Percentiles rank a stretch among this genome's conserved stretches.
These are phyloP conservation scores for Dendrolimus kikuchii DNA, from an alignment of 1,140 invertebrate species.

Conservation along the genomic window DNA sequence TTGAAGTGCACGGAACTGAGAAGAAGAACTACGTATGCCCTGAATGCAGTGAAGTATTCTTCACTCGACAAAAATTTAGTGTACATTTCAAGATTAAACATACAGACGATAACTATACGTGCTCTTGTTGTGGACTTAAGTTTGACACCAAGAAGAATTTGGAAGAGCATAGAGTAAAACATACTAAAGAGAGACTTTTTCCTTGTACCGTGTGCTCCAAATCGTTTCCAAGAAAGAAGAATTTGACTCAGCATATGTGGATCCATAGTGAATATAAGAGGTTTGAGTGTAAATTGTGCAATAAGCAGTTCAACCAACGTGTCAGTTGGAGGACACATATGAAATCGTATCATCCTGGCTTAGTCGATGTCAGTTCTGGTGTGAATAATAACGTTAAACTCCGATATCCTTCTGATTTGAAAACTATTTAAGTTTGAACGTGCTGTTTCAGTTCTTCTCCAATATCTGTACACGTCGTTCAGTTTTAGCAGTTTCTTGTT, in stretches of 20 bases:
- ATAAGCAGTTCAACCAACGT: slow-evolving; percentile 70
- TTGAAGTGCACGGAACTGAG: slow-evolving; percentile 11
- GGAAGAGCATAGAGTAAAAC: slow-evolving; percentile 40
- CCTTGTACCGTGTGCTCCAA: slow-evolving; percentile 62
- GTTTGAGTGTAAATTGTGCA: slow-evolving; percentile 65
- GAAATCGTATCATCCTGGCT: slow-evolving; percentile 51
- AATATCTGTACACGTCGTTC: too few species aligned
- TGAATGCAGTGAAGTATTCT: slow-evolving; percentile 20
- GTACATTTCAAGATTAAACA: slow-evolving; percentile 24
- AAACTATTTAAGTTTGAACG: too few species aligned
- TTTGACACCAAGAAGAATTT: slow-evolving; percentile 42
- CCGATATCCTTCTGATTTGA: too few species aligned
- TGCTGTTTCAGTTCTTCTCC: too few species aligned
- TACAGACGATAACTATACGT: slow-evolving; percentile 19
- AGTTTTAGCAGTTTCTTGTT: too few species aligned
- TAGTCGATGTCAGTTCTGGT: slow-evolving; percentile 4
- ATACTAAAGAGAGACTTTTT: slow-evolving; percentile 52
- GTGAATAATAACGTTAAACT: too few species aligned
- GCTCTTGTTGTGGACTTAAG: slow-evolving; percentile 37
- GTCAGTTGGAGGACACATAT: slow-evolving; percentile 58
- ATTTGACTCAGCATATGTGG: slow-evolving; percentile 69
- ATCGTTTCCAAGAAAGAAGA: slow-evolving; percentile 68
- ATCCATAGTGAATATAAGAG: slow-evolving; percentile 56
- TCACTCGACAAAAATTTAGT: slow-evolving; percentile 8
- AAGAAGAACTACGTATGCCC: slow-evolving; percentile 17